These are phyloP conservation scores for Onychorhynchus coronatus DNA, from an alignment of 2,113 vertebrate species.

Conservation along the genomic window DNA sequence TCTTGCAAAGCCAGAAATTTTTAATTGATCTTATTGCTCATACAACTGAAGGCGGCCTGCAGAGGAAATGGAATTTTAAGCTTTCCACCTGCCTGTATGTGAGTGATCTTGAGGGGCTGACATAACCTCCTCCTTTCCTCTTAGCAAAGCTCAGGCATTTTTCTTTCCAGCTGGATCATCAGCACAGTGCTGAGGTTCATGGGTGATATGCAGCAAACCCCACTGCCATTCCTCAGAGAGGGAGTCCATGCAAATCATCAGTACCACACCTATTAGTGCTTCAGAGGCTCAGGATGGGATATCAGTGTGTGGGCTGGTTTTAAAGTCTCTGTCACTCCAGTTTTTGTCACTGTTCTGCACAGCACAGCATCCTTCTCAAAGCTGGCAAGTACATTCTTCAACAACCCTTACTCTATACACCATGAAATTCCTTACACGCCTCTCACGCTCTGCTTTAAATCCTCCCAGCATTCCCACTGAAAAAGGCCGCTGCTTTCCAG, in stretches of 20 bases:
- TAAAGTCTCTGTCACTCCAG: not conserved
- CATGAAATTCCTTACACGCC: not conserved
- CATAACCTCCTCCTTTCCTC: not conserved
- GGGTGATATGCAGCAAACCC: rapidly evolving
- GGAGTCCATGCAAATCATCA: not conserved
- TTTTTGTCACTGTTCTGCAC: not conserved
- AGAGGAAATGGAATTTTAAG: not conserved
- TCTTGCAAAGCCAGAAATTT: not conserved
- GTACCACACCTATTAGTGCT: not conserved
- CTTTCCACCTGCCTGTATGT: not conserved
- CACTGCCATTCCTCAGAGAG: not conserved
- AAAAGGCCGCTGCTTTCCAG: not conserved
- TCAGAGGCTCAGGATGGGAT: not conserved
- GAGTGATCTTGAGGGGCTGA: not conserved
- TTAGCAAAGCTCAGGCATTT: not conserved
- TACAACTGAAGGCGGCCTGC: not conserved
- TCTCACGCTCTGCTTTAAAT: not conserved
- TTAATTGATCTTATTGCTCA: not conserved
- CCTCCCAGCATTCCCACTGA: not conserved
- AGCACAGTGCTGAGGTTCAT: rapidly evolving
- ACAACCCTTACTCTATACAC: not conserved
- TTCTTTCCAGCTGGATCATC: not conserved
- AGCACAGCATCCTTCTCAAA: not conserved
- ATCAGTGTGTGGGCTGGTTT: rapidly evolving
- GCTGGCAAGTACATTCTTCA: not conserved